Conservation (phyloP, 1,140 invertebrate species). For the Tetragnatha versicolor region DNA sequence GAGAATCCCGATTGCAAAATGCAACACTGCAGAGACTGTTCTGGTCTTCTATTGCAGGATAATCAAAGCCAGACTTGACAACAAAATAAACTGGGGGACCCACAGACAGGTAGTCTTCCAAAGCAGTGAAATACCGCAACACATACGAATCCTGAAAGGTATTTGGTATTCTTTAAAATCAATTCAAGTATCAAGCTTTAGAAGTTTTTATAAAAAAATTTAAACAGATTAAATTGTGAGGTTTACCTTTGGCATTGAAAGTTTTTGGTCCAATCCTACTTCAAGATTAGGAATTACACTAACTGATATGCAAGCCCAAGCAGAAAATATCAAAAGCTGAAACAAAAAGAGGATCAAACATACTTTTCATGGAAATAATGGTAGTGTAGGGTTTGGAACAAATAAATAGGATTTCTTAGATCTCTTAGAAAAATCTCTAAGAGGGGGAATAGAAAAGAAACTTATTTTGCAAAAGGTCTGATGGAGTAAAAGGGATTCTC, state of each 20-base stretch:
- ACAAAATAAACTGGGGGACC: conserved; percentile 94
- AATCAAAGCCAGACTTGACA: conserved; percentile 78
- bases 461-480: too few relatives aligned
- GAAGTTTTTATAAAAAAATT: too few relatives aligned
- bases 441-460: too few relatives aligned
- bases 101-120: conserved; percentile 78
- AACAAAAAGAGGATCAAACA: conserved; percentile 26
- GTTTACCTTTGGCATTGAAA: conserved; percentile 83
- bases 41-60: conserved; percentile 71
- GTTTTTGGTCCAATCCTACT: conserved; percentile 85
- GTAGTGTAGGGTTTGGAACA: too few relatives aligned
- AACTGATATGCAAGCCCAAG: conserved; percentile 87
- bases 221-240: too few relatives aligned
- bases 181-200: too few relatives aligned
- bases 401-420: too few relatives aligned
- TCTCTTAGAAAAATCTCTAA: too few relatives aligned
- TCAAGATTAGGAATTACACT: conserved; percentile 84
- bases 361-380: too few relatives aligned
- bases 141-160: conserved; percentile 82
- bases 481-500: too few relatives aligned
- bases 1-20: conserved; percentile 79
- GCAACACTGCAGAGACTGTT: conserved; percentile 78
- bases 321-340: conserved; percentile 77
- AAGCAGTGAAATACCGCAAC: conserved; percentile 77
- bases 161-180: too few relatives aligned